Evolutionary conservation across 2,888 invertebrate species (phyloP).

Genomic region (Machimus atricapillus): DNA sequence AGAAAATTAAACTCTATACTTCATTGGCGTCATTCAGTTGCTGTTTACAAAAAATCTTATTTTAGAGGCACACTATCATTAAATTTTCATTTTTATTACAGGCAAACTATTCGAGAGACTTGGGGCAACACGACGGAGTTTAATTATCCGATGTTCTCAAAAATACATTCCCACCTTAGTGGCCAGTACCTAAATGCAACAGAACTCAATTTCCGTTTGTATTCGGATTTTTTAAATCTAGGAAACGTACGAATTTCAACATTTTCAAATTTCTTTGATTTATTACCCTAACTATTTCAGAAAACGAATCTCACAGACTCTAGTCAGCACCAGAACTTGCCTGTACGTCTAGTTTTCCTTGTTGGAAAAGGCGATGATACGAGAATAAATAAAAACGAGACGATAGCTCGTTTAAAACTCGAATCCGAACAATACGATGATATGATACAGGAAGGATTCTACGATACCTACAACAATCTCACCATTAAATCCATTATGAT

Average conservation of each 20-base stretch:
- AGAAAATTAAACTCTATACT: no score
- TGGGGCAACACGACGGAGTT: conserved; percentile 62
- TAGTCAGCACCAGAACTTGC: conserved; percentile 48
- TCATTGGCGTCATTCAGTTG: no score
- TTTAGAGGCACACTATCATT: not conserved
- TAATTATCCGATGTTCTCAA: conserved; percentile 58
- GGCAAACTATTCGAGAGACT: conserved; percentile 61
- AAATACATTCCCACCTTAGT: conserved; percentile 55
- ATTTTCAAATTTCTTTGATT: not conserved
- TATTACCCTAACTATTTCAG: not conserved
- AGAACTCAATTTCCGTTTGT: conserved; percentile 52
- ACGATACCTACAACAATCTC: conserved; percentile 86
- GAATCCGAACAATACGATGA: conserved; percentile 76
- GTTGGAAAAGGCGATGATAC: conserved; percentile 54
- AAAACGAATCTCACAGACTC: conserved; percentile 40
- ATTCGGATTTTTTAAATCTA: conserved; percentile 53
- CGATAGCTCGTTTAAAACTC: conserved; percentile 69
- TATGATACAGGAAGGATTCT: conserved; percentile 82
- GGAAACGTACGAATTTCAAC: conserved; percentile 37
- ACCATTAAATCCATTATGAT: conserved; percentile 86
- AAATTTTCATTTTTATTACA: conserved; percentile 41
- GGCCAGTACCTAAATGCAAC: conserved; percentile 55
- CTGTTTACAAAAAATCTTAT: no score
- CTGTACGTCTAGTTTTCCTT: conserved; percentile 57
- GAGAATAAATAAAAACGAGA: conserved; percentile 60